Base-by-base conservation (phyloP, 2,888 invertebrate genomes). In the Sarcophaga variegata region DNA sequence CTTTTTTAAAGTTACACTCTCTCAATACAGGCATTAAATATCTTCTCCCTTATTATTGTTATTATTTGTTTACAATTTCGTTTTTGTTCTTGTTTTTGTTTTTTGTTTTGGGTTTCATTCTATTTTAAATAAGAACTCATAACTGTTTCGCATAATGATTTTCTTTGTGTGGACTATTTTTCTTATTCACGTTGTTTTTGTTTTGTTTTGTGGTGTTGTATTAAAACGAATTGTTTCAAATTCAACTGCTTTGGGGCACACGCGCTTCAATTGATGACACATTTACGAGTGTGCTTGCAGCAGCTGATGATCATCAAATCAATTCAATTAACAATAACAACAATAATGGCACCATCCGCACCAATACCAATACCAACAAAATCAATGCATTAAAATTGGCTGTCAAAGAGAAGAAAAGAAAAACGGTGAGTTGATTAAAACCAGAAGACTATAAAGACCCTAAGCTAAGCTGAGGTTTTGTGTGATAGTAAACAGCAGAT, bases 381-480 rank as follows among this genome's bases (percentile, higher is more conserved):
- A 54, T 14, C 17, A 54, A 17, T 60, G 17, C 37, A 49, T 54
- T 54, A 20, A 47, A 22, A 72, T 77, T 67, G 60, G 27, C 71
- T 71, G 71, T 66, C 45, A 69, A 85, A 64, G 37, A 72, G 70
- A 67, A 45, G 11, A 63, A 47, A 62, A 72, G 37, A 27, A n/a
- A 69, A 63, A 81, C 66, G 78, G 85, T 85, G 81, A 81, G 85
- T 85, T 74, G 74, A 78, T 74, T 78, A 59, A 74, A 74, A 81
- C 77, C 77, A 71, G 59, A 69, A 17, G 54, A 62, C 37, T 67
- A 75, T 75, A 27, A 64, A 59, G 27, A 27, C n/a, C 25, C 5
- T 37, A 37, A 27, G 75, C 20, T 74, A 10, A 2, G 11, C 74
- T 81, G 84, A 84, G 84, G 80, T 84, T 84, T 54, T 75, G 17